Evolutionary conservation across 2,888 invertebrate species (phyloP).

Genomic region (Sarcophaga rosellei): DNA sequence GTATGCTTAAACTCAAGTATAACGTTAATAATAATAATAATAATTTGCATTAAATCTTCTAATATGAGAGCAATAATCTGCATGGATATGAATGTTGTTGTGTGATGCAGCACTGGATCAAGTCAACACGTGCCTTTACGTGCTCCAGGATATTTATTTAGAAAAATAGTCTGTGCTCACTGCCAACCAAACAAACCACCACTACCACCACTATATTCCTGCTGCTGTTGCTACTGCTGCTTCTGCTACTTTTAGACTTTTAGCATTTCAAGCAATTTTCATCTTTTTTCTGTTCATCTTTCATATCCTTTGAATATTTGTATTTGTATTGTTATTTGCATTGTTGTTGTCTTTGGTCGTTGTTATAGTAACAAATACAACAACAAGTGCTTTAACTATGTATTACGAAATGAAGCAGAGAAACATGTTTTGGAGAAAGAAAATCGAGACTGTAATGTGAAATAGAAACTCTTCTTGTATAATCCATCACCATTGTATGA

Average conservation of each 20-base stretch:
- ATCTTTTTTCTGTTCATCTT: neutral
- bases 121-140: conserved; percentile 70
- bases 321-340: conserved; percentile 3
- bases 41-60: no score
- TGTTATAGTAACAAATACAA: conserved; percentile 35
- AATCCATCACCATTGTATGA: neutral
- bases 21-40: conserved; percentile 61
- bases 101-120: conserved; percentile 52
- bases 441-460: neutral
- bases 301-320: neutral
- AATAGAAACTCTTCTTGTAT: neutral
- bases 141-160: conserved; percentile 79
- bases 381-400: conserved; percentile 13
- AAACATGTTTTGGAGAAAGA: neutral
- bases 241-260: no score
- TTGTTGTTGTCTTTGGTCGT: conserved; percentile 27
- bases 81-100: conserved; percentile 67
- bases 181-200: no score
- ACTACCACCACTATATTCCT: no score
- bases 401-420: neutral
- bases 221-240: no score
- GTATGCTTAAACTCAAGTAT: conserved; percentile 24
- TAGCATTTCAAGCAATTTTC: neutral
- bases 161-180: conserved; percentile 40
- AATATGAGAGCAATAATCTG: no score